Percentiles rank a stretch among this genome's conserved stretches.
Conservation (phyloP, 2,888 invertebrate species). For the Papilio protenor region DNA sequence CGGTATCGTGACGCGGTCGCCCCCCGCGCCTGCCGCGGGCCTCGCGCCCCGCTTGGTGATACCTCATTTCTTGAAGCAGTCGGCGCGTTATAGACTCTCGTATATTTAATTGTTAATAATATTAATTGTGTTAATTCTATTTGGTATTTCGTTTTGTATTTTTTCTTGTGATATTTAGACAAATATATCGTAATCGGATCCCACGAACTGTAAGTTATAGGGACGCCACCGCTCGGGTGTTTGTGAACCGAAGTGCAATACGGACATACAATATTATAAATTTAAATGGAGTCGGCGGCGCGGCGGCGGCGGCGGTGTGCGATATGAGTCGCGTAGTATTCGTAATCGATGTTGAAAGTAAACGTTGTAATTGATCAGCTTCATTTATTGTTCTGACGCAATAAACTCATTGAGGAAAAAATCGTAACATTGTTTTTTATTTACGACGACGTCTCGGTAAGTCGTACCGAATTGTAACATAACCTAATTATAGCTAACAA, state of each 20-base stretch:
- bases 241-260: conserved; percentile 81
- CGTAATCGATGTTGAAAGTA: conserved; percentile 85
- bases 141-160: conserved; percentile 83
- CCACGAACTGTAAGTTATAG: conserved; percentile 82
- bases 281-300: conserved; percentile 72
- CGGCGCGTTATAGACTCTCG: conserved; percentile 69
- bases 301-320: conserved; percentile 65
- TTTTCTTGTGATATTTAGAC: conserved; percentile 84
- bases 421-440: conserved; percentile 72
- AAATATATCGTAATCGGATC: conserved; percentile 81
- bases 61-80: conserved; percentile 61
- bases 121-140: conserved; percentile 83
- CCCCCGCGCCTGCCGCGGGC: conserved; percentile 58
- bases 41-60: conserved; percentile 70
- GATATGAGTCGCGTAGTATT: conserved; percentile 79
- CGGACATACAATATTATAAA: conserved; percentile 76
- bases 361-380: conserved; percentile 83
- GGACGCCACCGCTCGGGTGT: conserved; percentile 76
- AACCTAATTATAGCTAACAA: conserved; percentile 63
- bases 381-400: conserved; percentile 84
- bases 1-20: conserved; percentile 81
- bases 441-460: conserved; percentile 59
- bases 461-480: conserved; percentile 62
- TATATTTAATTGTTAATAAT: conserved; percentile 83
- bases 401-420: conserved; percentile 82